Percentiles rank a stretch among this genome's conserved stretches.
These are phyloP conservation scores for Helleia helle DNA, from an alignment of 2,888 invertebrate species.

Conservation along the genomic window DNA sequence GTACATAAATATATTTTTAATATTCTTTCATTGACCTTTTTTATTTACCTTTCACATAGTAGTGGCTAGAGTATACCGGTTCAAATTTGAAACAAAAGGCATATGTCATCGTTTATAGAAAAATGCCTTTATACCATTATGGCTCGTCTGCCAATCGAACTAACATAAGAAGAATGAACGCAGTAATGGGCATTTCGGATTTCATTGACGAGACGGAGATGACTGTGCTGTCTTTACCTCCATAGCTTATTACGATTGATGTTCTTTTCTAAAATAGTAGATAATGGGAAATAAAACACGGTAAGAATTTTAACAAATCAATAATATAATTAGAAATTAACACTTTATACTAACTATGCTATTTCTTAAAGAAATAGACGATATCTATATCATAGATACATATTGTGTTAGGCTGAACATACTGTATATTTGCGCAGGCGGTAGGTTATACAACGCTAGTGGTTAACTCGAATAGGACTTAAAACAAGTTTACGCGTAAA, in stretches of 20 bases:
- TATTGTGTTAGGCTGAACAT: slow-evolving; percentile 47
- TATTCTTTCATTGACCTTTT: neutral
- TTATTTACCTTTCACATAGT: too few relatives aligned
- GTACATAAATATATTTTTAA: slow-evolving; percentile 8
- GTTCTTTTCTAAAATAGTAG: neutral
- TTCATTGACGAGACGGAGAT: too few relatives aligned
- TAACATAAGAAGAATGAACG: too few relatives aligned
- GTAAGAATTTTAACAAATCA: slow-evolving; percentile 58
- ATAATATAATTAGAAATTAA: slow-evolving; percentile 67
- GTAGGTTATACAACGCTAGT: slow-evolving; percentile 48
- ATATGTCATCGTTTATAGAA: too few relatives aligned
- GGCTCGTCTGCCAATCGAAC: too few relatives aligned
- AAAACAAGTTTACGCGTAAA: slow-evolving; percentile 13
- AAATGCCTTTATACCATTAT: too few relatives aligned
- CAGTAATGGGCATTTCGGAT: too few relatives aligned
- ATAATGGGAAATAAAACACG: slow-evolving; percentile 34
- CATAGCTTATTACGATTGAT: too few relatives aligned
- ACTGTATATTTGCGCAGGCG: slow-evolving; percentile 53
- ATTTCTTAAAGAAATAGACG: slow-evolving; percentile 58
- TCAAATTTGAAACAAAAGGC: too few relatives aligned
- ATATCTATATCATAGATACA: slow-evolving; percentile 37
- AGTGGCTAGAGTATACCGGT: too few relatives aligned
- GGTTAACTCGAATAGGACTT: slow-evolving; percentile 21
- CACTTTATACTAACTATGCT: slow-evolving; percentile 52
- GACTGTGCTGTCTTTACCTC: too few relatives aligned